Evolutionary conservation across 1,140 invertebrate species (phyloP).

Genomic region (Melitaea cinxia): DNA sequence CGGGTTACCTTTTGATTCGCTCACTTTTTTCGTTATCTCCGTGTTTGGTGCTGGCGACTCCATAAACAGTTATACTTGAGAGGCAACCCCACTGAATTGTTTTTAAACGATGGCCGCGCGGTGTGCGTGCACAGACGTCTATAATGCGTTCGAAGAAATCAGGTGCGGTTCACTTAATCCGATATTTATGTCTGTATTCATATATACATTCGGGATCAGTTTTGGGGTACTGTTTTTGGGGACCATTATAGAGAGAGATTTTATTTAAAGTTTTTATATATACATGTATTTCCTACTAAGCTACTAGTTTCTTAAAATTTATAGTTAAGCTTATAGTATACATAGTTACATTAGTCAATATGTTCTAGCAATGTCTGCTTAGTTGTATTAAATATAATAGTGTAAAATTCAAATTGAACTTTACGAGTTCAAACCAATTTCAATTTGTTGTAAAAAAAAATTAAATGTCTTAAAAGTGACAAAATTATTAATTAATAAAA

Average conservation of each 20-base stretch:
- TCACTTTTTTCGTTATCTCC: conserved; percentile 66
- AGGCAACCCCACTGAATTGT: conserved; percentile 76
- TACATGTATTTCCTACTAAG: no score
- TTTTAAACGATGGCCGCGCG: conserved; percentile 60
- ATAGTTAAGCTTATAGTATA: no score
- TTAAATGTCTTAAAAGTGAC: no score
- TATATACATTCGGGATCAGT: not conserved
- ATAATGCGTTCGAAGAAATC: conserved; percentile 40
- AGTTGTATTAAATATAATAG: no score
- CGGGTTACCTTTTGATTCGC: conserved; percentile 69
- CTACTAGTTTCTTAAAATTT: not conserved
- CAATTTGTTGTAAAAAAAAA: no score
- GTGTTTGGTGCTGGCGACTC: conserved; percentile 69
- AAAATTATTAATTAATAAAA: no score
- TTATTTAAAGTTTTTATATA: not conserved
- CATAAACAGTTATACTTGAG: conserved; percentile 74
- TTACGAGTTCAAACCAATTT: no score
- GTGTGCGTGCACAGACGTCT: conserved; percentile 47
- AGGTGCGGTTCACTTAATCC: conserved; percentile 39
- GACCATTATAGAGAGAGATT: not conserved
- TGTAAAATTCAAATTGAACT: no score
- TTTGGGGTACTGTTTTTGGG: not conserved
- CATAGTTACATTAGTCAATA: no score
- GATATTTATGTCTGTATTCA: conserved; percentile 11
- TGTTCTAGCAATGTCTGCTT: no score